Base-by-base conservation (phyloP, 2,888 invertebrate species). In the Noctuana brunneofusca region DNA sequence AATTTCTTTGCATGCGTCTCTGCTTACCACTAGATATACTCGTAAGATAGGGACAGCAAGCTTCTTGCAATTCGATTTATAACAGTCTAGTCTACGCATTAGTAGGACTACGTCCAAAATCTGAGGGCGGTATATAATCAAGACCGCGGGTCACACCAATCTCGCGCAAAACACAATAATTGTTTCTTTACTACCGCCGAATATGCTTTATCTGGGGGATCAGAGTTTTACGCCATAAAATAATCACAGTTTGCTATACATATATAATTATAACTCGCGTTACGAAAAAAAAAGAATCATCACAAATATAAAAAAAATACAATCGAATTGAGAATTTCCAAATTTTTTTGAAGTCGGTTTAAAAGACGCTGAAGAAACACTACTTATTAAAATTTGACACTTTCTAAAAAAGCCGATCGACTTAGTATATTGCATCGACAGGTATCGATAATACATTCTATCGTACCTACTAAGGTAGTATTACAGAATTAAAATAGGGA, bases 151-250 rank as follows among this genome's bases (percentile, higher is more conserved):
- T 71, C 72, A 71, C 72, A 71, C 71, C 75, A 77, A 77, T 78
- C 75, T 75, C 68, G 70, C 72, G 73, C 85, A 84, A 85, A 83
- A 85, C 81, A 83, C 78, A 78, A 79, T 80, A 78, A 80, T 53
- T 59, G 53, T 53, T 53, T 59, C 59, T 59, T 59, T 59, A 59
- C 46, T 46, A 35, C 32, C 30, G 38, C 38, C 22, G 22, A 53
- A 59, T 52, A 59, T 43, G 52, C 41, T 58, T 58, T 27, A 22
- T 58, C 16, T n/a, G 20, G 18, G 18, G 50, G n/a, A 52, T 43
- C 52, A 41, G 30, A 16, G 38, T 41, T 49, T n/a, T 46, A 24
- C n/a, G 24, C 12, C 22, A 49, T 49, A 24, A 48, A 48, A 48
- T 43, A 24, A 22, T 48, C 12, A 14, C 16, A 43, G 18, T 12